phyloP scores from a whole-genome alignment of 2,797 vertebrate species.

The Haliaeetus albicilla region DNA sequence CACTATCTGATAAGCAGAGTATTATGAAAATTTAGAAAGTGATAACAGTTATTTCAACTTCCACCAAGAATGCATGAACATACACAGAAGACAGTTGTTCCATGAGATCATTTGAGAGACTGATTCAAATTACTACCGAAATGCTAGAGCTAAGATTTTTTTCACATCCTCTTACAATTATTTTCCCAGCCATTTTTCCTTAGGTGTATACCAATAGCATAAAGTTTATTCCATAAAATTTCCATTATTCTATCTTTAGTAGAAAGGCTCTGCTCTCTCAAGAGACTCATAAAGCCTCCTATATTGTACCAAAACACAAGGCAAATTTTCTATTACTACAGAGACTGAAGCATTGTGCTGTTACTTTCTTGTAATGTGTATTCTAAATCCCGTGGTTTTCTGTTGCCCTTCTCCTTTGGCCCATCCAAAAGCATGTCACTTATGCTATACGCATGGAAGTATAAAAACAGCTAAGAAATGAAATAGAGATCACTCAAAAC shows the following conservation, averaged over 20 bases:
- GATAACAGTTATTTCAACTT: background rate
- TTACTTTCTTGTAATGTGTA: background rate
- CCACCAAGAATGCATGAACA: fast-evolving
- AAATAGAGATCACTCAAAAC: background rate
- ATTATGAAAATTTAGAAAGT: background rate
- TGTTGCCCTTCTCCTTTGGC: background rate
- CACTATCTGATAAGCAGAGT: background rate
- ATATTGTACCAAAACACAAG: background rate
- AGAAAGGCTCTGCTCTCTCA: background rate
- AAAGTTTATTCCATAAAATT: background rate
- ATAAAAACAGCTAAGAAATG: background rate
- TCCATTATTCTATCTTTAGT: background rate
- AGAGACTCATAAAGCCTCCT: background rate
- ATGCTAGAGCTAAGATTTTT: background rate
- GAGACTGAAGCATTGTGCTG: background rate
- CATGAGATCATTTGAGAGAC: background rate
- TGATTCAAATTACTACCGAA: background rate
- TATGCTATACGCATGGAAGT: background rate
- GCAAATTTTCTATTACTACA: background rate
- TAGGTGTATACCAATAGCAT: background rate
- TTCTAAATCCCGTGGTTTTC: background rate
- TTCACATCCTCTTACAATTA: background rate
- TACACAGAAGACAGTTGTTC: background rate
- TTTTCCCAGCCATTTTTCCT: background rate
- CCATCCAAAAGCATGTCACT: background rate